Evolutionary conservation across 2,113 vertebrate species (phyloP), one percentile per base, ranked within the genome.

Genomic region (Tragulus kanchil): DNA sequence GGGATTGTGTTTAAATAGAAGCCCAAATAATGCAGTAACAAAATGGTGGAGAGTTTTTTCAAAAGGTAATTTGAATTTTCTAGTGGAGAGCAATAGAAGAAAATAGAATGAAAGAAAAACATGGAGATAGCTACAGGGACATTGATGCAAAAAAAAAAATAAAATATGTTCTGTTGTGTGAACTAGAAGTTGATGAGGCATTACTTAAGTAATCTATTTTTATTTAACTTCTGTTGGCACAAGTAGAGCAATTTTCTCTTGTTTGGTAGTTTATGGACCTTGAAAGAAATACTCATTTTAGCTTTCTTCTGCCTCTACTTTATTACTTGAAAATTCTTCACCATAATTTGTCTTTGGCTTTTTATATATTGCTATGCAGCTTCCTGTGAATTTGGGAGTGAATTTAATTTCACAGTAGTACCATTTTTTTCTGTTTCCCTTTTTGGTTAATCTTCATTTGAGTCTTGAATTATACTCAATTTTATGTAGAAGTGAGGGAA

Each of bases 221-320:
- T n/a, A 91, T 83, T 93, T 89, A 87, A 64, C 21, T 58, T 92
- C 50, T 90, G 16, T 94, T 95, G 85, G 10, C 52, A 81, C 42
- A 96, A 67, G 36, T 42, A 54, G 50, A 90, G 67, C 62, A 71
- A 67, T 90, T 78, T 96, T 95, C 36, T 10, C 69, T 88, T 92
- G 75, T 90, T 97, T 94, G 48, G 26, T 85, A 61, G 82, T 78
- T 96, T 85, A 77, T 85, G 82, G 26, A 81, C 85, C 82, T 97
- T 94, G 59, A 91, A 85, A 81, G 64, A 94, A 93, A 69, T 36
- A 77, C 1, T 93, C 73, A 83, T 23, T 93, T 85, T 78, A 8
- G 9, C 85, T 83, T 97, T 85, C 10, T 97, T 78, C 42, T 81
- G 42, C 6, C 13, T 1, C 11, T n/a, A 56, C 4, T 84, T 95